Evolutionary conservation across 2,113 vertebrate genomes (phyloP).

Genomic region (Lophura nycthemera): DNA sequence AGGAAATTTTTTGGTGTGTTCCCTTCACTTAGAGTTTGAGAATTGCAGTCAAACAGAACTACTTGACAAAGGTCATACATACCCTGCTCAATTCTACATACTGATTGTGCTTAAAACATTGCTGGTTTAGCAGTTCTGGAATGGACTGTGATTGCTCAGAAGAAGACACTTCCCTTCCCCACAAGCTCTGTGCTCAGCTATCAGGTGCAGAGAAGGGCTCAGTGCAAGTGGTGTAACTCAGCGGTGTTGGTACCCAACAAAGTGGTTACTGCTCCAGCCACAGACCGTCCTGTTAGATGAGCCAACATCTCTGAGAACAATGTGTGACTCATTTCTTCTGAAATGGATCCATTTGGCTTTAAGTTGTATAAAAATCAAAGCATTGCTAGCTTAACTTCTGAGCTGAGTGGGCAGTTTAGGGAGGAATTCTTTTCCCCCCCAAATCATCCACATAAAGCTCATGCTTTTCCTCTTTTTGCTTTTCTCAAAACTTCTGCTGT

Average conservation of each 20-base stretch:
- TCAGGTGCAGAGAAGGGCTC: not conserved
- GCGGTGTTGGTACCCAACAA: not conserved
- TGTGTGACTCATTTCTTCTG: not conserved
- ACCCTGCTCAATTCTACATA: not conserved
- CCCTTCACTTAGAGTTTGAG: not conserved
- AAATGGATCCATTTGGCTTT: not conserved
- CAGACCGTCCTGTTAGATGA: not conserved
- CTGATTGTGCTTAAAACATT: not conserved
- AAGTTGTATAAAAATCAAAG: not conserved
- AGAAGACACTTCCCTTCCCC: not conserved
- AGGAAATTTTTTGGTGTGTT: not conserved
- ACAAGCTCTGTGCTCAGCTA: rapidly evolving
- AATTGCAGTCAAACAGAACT: not conserved
- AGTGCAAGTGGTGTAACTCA: not conserved
- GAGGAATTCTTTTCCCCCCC: rapidly evolving
- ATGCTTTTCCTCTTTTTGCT: not conserved
- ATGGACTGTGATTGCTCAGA: not conserved
- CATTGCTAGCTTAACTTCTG: not conserved
- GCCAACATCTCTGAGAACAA: not conserved
- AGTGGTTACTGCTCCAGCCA: not conserved
- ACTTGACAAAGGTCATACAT: not conserved
- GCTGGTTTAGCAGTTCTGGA: not conserved
- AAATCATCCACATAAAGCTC: not conserved
- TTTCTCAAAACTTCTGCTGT: not conserved
- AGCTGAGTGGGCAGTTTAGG: not conserved